phyloP scores from a whole-genome alignment of 53 echinoderm and acorn worm species.

The Temnopleurus reevesii region DNA sequence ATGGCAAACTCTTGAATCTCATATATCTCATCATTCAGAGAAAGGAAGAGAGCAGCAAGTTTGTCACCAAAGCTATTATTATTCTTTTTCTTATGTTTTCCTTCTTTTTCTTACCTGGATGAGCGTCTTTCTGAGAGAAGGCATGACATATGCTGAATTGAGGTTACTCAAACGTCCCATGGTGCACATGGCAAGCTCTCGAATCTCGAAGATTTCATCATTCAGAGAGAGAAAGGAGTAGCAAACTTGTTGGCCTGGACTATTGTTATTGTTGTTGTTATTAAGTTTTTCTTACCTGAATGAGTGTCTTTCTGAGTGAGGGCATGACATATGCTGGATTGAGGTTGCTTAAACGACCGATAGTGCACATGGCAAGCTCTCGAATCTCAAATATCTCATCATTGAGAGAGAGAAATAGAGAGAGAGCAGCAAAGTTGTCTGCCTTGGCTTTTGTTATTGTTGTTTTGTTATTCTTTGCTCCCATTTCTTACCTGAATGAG shows the following conservation, averaged over 20 bases:
- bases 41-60: conserved; percentile 84
- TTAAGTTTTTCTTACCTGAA: conserved; percentile 95
- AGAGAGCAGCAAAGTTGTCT: conserved; percentile 84
- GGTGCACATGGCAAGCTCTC: conserved; percentile 98
- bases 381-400: conserved; percentile 97
- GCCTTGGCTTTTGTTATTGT: too few species aligned
- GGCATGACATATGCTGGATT: conserved; percentile 99
- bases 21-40: conserved; percentile 93
- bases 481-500: conserved; percentile 94
- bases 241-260: too few species aligned
- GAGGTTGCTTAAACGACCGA: conserved; percentile 90
- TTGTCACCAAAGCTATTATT: conserved; percentile 99
- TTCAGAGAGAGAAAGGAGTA: conserved; percentile 94
- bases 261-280: too few species aligned
- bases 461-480: too few species aligned
- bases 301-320: conserved; percentile 89
- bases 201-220: conserved; percentile 94
- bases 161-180: conserved; percentile 93
- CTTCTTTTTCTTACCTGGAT: conserved; percentile 97
- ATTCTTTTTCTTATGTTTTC: too few species aligned
- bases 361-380: conserved; percentile 98
- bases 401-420: conserved; percentile 94
- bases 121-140: conserved; percentile 89
- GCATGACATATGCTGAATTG: conserved; percentile 98
- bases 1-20: conserved; percentile 97